phyloP scores from a whole-genome alignment of 2,888 invertebrate genomes.

The Oligia latruncula region DNA sequence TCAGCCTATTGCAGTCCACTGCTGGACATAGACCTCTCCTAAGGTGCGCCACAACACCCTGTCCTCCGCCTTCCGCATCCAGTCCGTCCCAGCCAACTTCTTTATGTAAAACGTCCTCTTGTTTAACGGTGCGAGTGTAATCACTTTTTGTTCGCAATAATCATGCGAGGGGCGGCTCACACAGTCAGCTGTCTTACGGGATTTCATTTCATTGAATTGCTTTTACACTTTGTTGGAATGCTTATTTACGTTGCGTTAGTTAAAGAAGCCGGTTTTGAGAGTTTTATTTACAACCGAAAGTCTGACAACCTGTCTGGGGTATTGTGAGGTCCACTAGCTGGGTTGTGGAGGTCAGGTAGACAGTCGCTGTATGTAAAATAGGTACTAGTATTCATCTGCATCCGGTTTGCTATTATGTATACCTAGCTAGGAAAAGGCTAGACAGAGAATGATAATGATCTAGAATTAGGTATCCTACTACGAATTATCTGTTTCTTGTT shows the following conservation, averaged over 20 bases:
- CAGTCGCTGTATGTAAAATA: neutral
- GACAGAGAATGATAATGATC: neutral
- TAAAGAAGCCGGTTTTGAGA: neutral
- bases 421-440: neutral
- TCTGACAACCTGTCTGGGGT: too few relatives aligned
- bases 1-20: too few relatives aligned
- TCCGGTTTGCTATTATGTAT: neutral
- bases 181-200: slow-evolving; percentile 24
- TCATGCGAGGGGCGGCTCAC: slow-evolving; percentile 24
- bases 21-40: too few relatives aligned
- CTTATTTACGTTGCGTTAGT: neutral
- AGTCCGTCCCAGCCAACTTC: too few relatives aligned
- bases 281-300: neutral
- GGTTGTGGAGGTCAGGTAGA: neutral
- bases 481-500: neutral
- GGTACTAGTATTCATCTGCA: neutral
- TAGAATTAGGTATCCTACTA: neutral
- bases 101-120: slow-evolving; percentile 29
- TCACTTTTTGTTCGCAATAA: slow-evolving; percentile 41
- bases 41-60: too few relatives aligned
- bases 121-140: slow-evolving; percentile 46
- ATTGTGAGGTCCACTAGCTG: neutral
- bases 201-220: slow-evolving; percentile 5
- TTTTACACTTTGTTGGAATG: neutral
- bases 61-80: too few relatives aligned